Percentiles rank a stretch among this genome's conserved stretches.
These are phyloP conservation scores for Zaprionus africanus DNA, from an alignment of 1,140 invertebrate species.

Conservation along the genomic window DNA sequence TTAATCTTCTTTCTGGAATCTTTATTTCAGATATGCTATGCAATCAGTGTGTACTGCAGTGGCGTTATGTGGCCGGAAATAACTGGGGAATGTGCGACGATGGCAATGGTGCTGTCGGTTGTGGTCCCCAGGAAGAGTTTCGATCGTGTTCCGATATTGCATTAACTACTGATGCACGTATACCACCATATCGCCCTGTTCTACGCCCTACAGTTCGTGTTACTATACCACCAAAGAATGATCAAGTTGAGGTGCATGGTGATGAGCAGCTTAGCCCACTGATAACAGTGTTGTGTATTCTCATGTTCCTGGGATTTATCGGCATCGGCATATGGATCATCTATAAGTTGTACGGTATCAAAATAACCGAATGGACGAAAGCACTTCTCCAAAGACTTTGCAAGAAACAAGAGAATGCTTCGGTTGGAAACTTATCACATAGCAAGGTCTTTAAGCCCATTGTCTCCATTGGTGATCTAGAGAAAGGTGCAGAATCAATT, in stretches of 20 bases:
- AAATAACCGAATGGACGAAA: slow-evolving; percentile 19
- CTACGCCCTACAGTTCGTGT: slow-evolving; percentile 52
- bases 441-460: slow-evolving; percentile 20
- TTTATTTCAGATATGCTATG: slow-evolving; percentile 61
- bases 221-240: slow-evolving; percentile 30
- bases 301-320: slow-evolving; percentile 15
- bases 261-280: not conserved
- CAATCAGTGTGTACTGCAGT: slow-evolving; percentile 85
- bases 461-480: slow-evolving; percentile 13
- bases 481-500: slow-evolving; percentile 18
- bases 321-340: slow-evolving; percentile 20
- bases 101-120: slow-evolving; percentile 85
- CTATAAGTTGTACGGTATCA: slow-evolving; percentile 62
- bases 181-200: slow-evolving; percentile 57
- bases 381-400: slow-evolving; percentile 5
- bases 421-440: slow-evolving; percentile 4
- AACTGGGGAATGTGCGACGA: slow-evolving; percentile 86
- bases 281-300: slow-evolving; percentile 10
- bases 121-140: slow-evolving; percentile 91
- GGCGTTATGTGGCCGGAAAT: slow-evolving; percentile 82
- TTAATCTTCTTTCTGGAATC: not conserved
- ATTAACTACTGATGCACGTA: slow-evolving; percentile 86
- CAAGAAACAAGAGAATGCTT: slow-evolving; percentile 18
- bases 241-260: slow-evolving; percentile 14
- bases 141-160: slow-evolving; percentile 93